These are phyloP conservation scores for Stenolophus ochropezus DNA, from an alignment of 2,888 invertebrate species.

Conservation along the genomic window DNA sequence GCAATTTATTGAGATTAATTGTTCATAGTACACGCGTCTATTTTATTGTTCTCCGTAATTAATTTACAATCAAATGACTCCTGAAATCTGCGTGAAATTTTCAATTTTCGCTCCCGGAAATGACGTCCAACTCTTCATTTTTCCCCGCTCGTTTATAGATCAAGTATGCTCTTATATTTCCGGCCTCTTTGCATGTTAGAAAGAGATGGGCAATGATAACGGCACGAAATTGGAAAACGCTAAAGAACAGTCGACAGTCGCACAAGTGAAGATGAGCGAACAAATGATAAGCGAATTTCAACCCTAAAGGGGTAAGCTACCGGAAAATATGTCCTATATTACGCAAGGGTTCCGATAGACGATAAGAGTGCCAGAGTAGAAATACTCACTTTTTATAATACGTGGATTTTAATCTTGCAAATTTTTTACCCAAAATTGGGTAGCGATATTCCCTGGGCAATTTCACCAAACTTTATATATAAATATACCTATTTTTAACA, in stretches of 20 bases:
- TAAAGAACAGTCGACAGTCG: neutral
- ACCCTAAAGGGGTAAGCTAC: neutral
- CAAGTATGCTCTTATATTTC: neutral
- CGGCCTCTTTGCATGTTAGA: neutral
- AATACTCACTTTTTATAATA: too few relatives aligned
- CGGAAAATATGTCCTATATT: neutral
- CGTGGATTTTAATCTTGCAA: too few relatives aligned
- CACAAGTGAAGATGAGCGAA: neutral
- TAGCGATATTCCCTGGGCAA: too few relatives aligned
- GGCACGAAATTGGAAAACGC: slow-evolving; percentile 4
- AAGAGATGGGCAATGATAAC: neutral
- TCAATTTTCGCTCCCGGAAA: neutral
- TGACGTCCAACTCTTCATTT: neutral
- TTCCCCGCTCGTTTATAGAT: neutral
- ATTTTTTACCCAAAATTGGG: too few relatives aligned
- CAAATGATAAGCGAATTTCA: neutral
- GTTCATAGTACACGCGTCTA: too few relatives aligned
- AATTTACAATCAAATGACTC: neutral
- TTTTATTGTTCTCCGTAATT: too few relatives aligned
- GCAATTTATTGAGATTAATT: too few relatives aligned
- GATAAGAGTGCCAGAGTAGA: neutral
- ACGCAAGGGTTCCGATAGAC: neutral
- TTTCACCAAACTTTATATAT: too few relatives aligned
- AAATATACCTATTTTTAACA: too few relatives aligned
- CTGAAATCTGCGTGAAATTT: neutral